Conservation (phyloP, 2,113 vertebrate genomes). For the Carassius gibelio region DNA sequence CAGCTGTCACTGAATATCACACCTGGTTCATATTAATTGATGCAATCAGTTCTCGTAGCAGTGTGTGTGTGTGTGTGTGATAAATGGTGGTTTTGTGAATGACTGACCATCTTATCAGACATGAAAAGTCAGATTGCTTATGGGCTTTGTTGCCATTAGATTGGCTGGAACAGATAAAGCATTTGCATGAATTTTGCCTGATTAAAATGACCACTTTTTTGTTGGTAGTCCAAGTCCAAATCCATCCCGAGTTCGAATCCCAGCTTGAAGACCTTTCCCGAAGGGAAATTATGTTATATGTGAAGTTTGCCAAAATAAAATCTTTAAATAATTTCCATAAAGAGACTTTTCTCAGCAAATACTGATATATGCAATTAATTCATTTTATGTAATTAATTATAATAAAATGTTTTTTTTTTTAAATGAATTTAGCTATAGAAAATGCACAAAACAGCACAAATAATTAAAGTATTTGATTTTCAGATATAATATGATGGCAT, state of each 20-base stretch:
- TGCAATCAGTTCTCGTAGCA: background rate
- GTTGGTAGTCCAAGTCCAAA: background rate
- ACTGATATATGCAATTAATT: background rate
- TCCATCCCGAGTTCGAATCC: too few relatives aligned
- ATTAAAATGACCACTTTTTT: background rate
- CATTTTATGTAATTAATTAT: background rate
- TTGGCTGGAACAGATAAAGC: background rate
- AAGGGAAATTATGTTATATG: background rate
- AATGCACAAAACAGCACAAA: background rate
- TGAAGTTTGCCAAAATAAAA: background rate
- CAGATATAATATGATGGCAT: background rate
- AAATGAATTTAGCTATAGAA: too few relatives aligned
- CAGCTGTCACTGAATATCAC: background rate
- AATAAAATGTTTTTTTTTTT: background rate
- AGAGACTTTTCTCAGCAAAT: background rate
- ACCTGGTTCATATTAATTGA: background rate
- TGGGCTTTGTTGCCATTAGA: background rate
- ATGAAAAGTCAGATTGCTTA: background rate
- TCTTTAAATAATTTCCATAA: background rate
- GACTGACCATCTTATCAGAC: background rate
- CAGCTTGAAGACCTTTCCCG: too few relatives aligned
- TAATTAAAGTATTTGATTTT: background rate
- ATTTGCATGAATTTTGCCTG: background rate
- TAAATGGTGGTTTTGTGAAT: background rate
- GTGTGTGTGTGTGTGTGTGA: background rate